These are phyloP conservation scores for Microtus pennsylvanicus DNA, from an alignment of 2,113 vertebrate genomes.

Conservation along the genomic window DNA sequence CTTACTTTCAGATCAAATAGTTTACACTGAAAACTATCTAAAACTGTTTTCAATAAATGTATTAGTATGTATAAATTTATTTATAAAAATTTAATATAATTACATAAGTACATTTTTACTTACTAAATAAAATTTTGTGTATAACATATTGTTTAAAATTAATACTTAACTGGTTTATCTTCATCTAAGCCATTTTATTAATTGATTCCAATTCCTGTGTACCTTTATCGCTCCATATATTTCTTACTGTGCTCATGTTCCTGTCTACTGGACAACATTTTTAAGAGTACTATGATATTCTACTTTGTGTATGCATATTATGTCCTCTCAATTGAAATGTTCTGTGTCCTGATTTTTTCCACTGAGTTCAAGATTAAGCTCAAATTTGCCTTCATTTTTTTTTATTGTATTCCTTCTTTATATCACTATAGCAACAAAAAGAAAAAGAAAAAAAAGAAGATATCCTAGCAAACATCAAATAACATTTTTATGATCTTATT, in stretches of 20 bases:
- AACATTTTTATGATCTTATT: neutral
- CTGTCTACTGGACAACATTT: neutral
- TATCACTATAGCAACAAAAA: neutral
- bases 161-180: neutral
- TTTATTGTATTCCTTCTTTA: neutral
- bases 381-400: neutral
- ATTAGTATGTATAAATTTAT: neutral
- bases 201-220: neutral
- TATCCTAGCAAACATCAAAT: neutral
- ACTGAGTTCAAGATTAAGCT: neutral
- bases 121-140: neutral
- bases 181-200: neutral
- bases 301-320: neutral
- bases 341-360: neutral
- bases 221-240: neutral
- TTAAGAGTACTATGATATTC: neutral
- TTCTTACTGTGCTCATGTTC: neutral
- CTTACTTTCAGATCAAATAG: neutral
- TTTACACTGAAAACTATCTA: too few species aligned
- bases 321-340: neutral
- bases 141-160: neutral
- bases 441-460: neutral
- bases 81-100: neutral
- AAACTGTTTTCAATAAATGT: neutral
- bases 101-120: neutral